Percentiles rank a stretch among this genome's conserved stretches.
phyloP scores from a whole-genome alignment of 2,113 vertebrate genomes.

The Ardeotis arabs region DNA sequence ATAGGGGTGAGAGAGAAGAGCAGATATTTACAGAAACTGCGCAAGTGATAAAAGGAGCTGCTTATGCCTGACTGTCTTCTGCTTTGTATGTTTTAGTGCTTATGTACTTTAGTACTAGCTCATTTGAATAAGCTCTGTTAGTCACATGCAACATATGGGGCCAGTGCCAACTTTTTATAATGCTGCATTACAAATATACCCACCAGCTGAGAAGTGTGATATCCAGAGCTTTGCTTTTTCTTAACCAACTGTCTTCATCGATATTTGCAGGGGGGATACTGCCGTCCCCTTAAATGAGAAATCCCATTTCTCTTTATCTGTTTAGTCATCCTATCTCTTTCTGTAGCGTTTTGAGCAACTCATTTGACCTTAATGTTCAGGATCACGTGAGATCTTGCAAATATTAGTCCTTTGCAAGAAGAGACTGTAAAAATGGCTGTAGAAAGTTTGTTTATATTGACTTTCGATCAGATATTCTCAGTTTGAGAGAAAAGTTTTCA shows the following conservation, averaged over 20 bases:
- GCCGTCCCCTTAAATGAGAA: background rate
- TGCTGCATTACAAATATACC: conserved; percentile 61
- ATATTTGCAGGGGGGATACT: background rate
- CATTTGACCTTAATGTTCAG: background rate
- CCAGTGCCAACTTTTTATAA: conserved; percentile 58
- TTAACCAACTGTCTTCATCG: conserved; percentile 48
- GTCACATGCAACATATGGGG: conserved; percentile 61
- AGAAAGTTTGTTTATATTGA: background rate
- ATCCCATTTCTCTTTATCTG: background rate
- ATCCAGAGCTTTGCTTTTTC: conserved; percentile 27
- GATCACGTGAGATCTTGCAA: background rate
- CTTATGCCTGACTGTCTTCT: conserved; percentile 52
- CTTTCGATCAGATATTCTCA: background rate
- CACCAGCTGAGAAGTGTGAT: conserved; percentile 63
- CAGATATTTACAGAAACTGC: conserved; percentile 36
- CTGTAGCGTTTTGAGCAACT: background rate
- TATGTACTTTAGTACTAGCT: conserved; percentile 46
- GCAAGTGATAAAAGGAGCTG: conserved; percentile 31
- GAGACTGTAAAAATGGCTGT: background rate
- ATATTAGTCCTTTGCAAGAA: background rate
- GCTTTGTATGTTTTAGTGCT: conserved; percentile 56
- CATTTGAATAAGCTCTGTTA: conserved; percentile 60
- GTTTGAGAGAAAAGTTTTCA: background rate
- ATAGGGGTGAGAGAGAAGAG: conserved; percentile 13
- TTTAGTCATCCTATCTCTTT: background rate